Percentiles rank a stretch among this genome's conserved stretches.
phyloP scores from a whole-genome alignment of 2,797 vertebrate genomes.

The Anableps anableps region DNA sequence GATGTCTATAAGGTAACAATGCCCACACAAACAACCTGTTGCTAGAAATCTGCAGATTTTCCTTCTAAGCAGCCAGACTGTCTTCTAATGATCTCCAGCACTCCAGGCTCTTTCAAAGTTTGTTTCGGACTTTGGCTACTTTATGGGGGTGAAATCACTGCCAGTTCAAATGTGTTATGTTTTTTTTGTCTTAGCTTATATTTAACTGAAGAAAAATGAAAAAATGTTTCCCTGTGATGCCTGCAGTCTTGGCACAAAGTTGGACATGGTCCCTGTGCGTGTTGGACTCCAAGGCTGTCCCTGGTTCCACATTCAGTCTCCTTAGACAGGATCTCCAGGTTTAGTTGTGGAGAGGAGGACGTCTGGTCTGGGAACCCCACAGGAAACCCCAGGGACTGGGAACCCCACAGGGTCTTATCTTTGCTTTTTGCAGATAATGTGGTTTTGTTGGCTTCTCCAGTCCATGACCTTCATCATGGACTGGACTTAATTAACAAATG shows the following conservation, averaged over 20 bases:
- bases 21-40: not conserved
- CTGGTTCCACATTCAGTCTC: not conserved
- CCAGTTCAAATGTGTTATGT: not conserved
- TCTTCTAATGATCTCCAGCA: not conserved
- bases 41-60: not conserved
- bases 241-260: not conserved
- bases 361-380: not conserved
- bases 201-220: not conserved
- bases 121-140: not conserved
- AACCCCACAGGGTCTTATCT: not conserved
- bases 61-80: not conserved
- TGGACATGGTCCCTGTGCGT: not conserved
- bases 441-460: not conserved
- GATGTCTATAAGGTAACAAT: slow-evolving; percentile 88
- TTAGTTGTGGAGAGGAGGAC: not conserved
- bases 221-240: too few species aligned
- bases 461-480: not conserved
- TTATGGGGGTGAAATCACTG: not conserved
- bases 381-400: too few species aligned
- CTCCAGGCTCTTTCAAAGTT: not conserved
- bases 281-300: not conserved
- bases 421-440: not conserved
- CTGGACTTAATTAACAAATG: not conserved
- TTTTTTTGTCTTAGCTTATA: not conserved
- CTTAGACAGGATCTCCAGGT: not conserved